These are phyloP conservation scores for Acanthis flammea DNA, from an alignment of 2,797 vertebrate genomes.

Conservation along the genomic window DNA sequence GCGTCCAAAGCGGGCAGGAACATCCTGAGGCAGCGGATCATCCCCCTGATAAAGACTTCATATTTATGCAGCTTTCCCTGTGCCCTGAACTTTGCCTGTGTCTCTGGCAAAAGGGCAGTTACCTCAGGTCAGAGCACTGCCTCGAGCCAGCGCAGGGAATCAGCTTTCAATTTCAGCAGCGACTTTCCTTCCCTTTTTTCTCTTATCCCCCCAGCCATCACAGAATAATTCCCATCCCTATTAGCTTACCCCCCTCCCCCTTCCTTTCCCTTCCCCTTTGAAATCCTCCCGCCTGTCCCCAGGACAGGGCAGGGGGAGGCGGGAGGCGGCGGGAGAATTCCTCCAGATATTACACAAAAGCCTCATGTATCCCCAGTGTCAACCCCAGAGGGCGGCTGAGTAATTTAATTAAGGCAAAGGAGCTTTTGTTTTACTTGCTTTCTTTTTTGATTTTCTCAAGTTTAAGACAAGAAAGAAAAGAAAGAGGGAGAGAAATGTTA, in stretches of 20 bases:
- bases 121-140: slow-evolving; percentile 77
- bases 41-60: slow-evolving; percentile 12
- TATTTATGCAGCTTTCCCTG: slow-evolving; percentile 70
- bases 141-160: slow-evolving; percentile 66
- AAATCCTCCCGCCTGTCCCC: slow-evolving; percentile 74
- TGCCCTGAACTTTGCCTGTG: slow-evolving; percentile 56
- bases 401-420: slow-evolving; percentile 79
- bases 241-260: slow-evolving; percentile 67
- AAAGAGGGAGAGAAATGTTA: slow-evolving; percentile 56
- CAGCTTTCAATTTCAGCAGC: slow-evolving; percentile 74
- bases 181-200: slow-evolving; percentile 65
- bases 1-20: background rate
- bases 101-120: slow-evolving; percentile 70
- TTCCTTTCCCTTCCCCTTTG: slow-evolving; percentile 74
- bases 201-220: slow-evolving; percentile 67
- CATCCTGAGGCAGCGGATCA: background rate
- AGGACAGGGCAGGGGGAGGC: slow-evolving; percentile 53
- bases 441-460: slow-evolving; percentile 62
- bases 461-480: slow-evolving; percentile 63
- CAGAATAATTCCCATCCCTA: slow-evolving; percentile 70
- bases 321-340: slow-evolving; percentile 63
- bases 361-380: slow-evolving; percentile 75
- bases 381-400: slow-evolving; percentile 72
- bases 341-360: slow-evolving; percentile 77
- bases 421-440: slow-evolving; percentile 72